Percentiles rank a stretch among this genome's conserved stretches.
These are phyloP conservation scores for Morphnarchus princeps DNA, from an alignment of 2,113 vertebrate species.

Conservation along the genomic window DNA sequence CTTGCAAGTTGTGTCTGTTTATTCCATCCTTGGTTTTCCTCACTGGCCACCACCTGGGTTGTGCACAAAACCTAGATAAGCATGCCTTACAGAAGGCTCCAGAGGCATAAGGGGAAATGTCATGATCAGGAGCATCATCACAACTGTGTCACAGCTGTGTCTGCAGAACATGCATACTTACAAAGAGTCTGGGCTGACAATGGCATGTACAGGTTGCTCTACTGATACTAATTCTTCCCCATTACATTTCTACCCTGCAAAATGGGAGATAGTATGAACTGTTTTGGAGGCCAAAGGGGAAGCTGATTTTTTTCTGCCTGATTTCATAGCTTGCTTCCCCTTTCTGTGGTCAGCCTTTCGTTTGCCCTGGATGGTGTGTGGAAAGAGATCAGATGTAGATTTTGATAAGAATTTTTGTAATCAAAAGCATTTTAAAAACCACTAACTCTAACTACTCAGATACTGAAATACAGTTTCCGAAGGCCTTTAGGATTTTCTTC, in stretches of 20 bases:
- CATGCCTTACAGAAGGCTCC: not conserved
- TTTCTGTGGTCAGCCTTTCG: not conserved
- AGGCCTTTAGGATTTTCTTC: not conserved
- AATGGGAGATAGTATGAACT: not conserved
- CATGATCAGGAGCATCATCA: fast-evolving
- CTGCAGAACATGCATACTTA: not conserved
- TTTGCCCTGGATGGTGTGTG: not conserved
- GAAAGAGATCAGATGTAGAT: not conserved
- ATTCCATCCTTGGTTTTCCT: no score
- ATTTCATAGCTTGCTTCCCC: not conserved
- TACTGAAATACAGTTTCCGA: not conserved
- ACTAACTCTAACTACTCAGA: not conserved
- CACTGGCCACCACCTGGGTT: fast-evolving
- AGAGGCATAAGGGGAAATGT: fast-evolving
- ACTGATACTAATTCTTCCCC: no score
- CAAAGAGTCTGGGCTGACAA: not conserved
- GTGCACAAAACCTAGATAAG: not conserved
- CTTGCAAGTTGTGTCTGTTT: not conserved
- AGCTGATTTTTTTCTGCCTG: not conserved
- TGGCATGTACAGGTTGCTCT: fast-evolving
- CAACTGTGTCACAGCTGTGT: not conserved
- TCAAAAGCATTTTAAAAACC: not conserved
- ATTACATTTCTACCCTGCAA: not conserved
- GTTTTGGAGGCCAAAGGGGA: not conserved
- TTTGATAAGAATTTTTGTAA: not conserved